Evolutionary conservation across 92 coral and sea anemone genomes (phyloP).

Genomic region (Blastomussa wellsi): DNA sequence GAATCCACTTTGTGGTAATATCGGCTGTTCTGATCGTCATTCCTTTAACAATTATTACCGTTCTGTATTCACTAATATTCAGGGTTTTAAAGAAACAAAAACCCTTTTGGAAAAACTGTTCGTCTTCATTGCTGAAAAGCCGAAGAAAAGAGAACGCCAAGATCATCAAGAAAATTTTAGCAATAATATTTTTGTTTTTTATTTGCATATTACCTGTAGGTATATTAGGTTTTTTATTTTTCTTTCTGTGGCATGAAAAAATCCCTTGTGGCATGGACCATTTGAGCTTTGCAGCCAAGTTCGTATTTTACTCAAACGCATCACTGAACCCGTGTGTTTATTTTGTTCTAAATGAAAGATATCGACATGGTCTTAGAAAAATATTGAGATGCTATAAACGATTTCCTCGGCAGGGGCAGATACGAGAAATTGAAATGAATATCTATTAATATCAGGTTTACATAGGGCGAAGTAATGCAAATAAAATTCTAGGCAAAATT

Average conservation of each 20-base stretch:
- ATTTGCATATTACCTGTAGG: slow-evolving; percentile 21
- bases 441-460: neutral
- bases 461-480: no score
- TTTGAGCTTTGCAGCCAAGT: slow-evolving; percentile 21
- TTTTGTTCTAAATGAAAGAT: slow-evolving; percentile 26
- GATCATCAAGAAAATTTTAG: slow-evolving; percentile 15
- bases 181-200: slow-evolving; percentile 16
- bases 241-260: neutral
- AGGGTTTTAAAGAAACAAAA: neutral
- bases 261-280: slow-evolving; percentile 41
- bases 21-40: slow-evolving; percentile 9
- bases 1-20: neutral
- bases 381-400: neutral
- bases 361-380: slow-evolving; percentile 19
- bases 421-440: neutral
- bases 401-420: neutral
- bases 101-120: neutral
- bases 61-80: neutral
- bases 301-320: slow-evolving; percentile 27
- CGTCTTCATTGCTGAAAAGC: neutral
- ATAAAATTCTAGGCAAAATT: no score
- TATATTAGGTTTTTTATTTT: neutral
- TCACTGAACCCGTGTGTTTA: slow-evolving; percentile 37
- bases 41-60: slow-evolving; percentile 20
- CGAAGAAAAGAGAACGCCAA: slow-evolving; percentile 10